These are phyloP conservation scores for Brienomyrus longianalis DNA, from an alignment of 2,113 vertebrate species.

Conservation along the genomic window DNA sequence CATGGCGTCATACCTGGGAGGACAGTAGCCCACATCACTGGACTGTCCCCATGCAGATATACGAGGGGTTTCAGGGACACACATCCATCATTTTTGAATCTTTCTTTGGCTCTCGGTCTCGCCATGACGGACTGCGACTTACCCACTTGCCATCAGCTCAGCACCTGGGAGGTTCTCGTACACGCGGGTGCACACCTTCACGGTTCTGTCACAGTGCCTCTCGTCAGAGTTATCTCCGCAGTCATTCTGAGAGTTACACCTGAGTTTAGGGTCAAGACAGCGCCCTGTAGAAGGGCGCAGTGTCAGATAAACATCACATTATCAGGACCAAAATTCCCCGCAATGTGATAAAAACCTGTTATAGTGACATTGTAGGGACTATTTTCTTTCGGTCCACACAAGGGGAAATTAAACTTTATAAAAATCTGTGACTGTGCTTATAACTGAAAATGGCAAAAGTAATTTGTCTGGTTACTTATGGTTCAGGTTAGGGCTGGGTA, in stretches of 20 bases:
- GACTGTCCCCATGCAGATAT: not conserved
- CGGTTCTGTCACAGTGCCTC: slow-evolving; percentile 59
- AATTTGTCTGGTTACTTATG: not conserved
- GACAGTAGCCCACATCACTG: not conserved
- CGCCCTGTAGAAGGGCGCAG: slow-evolving; percentile 58
- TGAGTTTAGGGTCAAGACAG: slow-evolving; percentile 68
- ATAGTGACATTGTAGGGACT: not conserved
- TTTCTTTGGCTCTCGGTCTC: not conserved
- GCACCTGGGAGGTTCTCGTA: slow-evolving; percentile 61
- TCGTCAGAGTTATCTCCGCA: slow-evolving; percentile 89
- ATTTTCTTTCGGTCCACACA: not conserved
- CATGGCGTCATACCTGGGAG: slow-evolving; percentile 71
- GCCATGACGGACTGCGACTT: slow-evolving; percentile 29
- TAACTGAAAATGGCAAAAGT: not conserved
- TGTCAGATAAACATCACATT: not conserved
- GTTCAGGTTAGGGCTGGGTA: not conserved
- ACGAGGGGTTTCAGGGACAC: not conserved
- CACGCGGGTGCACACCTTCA: slow-evolving; percentile 49
- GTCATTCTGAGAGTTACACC: slow-evolving; percentile 85
- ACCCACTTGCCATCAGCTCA: slow-evolving; percentile 74
- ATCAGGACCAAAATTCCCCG: not conserved
- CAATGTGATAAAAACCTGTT: not conserved
- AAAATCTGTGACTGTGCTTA: not conserved
- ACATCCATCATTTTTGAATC: not conserved
- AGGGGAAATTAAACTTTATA: not conserved